A percentile compares a stretch with the other conserved stretches of the same genome.
Evolutionary conservation across 2,113 vertebrate species (phyloP).

Genomic region (Zapus hudsonius): DNA sequence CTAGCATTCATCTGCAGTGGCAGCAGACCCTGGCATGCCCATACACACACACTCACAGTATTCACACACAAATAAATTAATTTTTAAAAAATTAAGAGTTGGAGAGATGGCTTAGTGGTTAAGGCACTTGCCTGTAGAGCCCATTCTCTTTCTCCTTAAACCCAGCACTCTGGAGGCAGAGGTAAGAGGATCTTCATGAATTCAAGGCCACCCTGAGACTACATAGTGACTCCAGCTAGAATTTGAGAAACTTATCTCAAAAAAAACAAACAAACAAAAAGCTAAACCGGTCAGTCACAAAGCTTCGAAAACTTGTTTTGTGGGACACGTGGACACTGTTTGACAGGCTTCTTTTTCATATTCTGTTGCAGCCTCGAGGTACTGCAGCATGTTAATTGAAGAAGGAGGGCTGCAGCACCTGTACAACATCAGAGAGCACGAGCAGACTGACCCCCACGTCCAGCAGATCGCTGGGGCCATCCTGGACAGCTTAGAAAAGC

Average conservation of each 20-base stretch:
- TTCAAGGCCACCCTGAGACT: background rate
- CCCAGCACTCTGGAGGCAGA: background rate
- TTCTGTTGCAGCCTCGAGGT: conserved; percentile 91
- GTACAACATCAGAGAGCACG: conserved; percentile 91
- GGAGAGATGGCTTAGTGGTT: too few species aligned
- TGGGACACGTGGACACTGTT: background rate
- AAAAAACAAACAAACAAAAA: background rate
- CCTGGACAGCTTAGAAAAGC: conserved; percentile 95
- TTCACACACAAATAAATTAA: too few species aligned
- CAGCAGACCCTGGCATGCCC: too few species aligned
- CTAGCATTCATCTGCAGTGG: too few species aligned
- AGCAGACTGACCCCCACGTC: conserved; percentile 93
- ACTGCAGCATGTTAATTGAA: conserved; percentile 99
- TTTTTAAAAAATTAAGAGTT: too few species aligned
- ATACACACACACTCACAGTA: too few species aligned
- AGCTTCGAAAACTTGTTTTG: background rate
- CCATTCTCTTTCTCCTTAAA: too few species aligned
- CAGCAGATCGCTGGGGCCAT: conserved; percentile 92
- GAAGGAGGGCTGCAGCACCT: conserved; percentile 96
- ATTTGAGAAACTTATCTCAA: background rate
- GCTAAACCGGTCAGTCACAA: too few species aligned
- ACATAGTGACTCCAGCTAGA: too few species aligned
- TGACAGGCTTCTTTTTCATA: background rate
- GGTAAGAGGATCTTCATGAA: too few species aligned
- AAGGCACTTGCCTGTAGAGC: too few species aligned